Evolutionary conservation across 2,797 vertebrate genomes (phyloP).

Genomic region (Lagodon rhomboides): DNA sequence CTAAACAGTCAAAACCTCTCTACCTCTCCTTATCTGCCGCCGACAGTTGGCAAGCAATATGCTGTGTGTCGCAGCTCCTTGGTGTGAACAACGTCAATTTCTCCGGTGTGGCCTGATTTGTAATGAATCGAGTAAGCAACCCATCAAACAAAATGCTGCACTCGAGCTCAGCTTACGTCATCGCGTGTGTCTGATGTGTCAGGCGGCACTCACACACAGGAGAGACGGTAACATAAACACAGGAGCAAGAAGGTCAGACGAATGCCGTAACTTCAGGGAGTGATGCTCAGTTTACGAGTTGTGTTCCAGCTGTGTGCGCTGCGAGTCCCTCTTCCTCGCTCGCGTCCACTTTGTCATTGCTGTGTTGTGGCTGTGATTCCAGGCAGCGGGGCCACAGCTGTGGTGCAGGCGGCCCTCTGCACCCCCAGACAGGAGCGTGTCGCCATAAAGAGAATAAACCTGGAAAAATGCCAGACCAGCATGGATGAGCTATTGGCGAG

Average conservation of each 20-base stretch:
- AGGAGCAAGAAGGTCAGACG: not conserved
- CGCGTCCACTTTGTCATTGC: conserved; percentile 42
- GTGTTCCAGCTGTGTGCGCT: conserved; percentile 42
- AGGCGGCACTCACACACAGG: not conserved
- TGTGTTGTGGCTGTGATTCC: conserved; percentile 75
- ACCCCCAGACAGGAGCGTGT: conserved; percentile 96
- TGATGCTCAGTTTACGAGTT: conserved; percentile 18
- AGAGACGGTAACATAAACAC: conserved; percentile 12
- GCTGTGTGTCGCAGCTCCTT: conserved; percentile 44
- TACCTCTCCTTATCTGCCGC: conserved; percentile 73
- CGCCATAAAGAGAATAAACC: conserved; percentile 99
- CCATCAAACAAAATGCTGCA: not conserved
- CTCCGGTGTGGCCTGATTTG: conserved; percentile 55
- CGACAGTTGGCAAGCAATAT: conserved; percentile 68
- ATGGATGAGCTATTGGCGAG: conserved; percentile 99
- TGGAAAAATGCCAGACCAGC: conserved; percentile 99
- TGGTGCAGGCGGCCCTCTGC: conserved; percentile 98
- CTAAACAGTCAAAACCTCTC: conserved; percentile 53
- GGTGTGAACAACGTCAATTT: conserved; percentile 52
- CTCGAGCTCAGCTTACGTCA: conserved; percentile 7
- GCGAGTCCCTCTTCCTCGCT: conserved; percentile 45
- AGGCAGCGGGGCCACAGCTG: conserved; percentile 98
- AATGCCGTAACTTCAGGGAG: not conserved
- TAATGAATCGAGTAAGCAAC: conserved; percentile 40
- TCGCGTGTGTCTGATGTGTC: conserved; percentile 4